A percentile compares a stretch with the other conserved stretches of the same genome.
Conservation (phyloP, 2,888 invertebrate genomes). For the Trilocha varians region DNA sequence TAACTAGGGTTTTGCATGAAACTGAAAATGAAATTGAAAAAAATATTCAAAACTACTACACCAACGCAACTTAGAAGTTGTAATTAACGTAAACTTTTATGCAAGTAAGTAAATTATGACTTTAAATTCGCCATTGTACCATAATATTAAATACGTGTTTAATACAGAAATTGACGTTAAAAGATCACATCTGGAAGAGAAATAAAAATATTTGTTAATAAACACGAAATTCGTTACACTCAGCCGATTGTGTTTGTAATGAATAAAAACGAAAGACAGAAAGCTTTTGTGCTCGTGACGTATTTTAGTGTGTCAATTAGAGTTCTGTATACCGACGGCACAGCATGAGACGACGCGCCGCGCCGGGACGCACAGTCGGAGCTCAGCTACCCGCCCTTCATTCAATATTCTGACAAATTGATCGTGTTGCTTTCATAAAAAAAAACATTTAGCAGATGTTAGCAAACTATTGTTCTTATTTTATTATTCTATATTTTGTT, state of each 20-base stretch:
- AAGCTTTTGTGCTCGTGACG: constrained; percentile 23
- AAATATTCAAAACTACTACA: too few relatives aligned
- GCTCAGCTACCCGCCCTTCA: constrained; percentile 28
- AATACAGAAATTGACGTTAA: constrained; percentile 13
- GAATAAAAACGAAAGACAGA: constrained; percentile 10
- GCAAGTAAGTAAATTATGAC: too few relatives aligned
- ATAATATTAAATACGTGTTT: too few relatives aligned
- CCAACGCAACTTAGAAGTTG: too few relatives aligned
- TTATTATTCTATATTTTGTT: constrained; percentile 11
- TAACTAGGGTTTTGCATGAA: too few relatives aligned
- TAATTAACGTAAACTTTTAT: too few relatives aligned
- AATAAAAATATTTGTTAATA: background rate
- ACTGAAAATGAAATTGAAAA: too few relatives aligned
- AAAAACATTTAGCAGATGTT: constrained; percentile 35
- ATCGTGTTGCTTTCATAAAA: constrained; percentile 34
- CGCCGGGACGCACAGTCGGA: constrained; percentile 35
- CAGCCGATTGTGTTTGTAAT: constrained; percentile 2
- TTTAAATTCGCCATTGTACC: too few relatives aligned
- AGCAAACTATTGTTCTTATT: background rate
- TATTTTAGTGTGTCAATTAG: constrained; percentile 71
- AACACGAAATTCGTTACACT: background rate
- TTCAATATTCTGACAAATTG: constrained; percentile 48
- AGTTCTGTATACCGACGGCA: constrained; percentile 59
- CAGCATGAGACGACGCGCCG: constrained; percentile 49
- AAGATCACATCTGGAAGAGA: background rate